These are phyloP conservation scores for Balanococcus diminutus DNA, from an alignment of 2,888 invertebrate species.

Conservation along the genomic window DNA sequence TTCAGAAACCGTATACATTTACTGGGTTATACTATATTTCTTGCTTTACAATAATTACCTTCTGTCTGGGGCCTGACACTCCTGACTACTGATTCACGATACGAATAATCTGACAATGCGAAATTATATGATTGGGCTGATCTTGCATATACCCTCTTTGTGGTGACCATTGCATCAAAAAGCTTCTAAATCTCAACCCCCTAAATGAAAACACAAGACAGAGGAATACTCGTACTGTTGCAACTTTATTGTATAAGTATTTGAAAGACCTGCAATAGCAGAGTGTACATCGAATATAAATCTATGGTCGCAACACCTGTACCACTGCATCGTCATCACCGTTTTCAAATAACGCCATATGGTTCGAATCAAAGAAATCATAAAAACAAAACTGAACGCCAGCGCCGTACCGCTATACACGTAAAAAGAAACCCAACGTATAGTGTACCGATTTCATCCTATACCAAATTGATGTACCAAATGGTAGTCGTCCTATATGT, in stretches of 20 bases:
- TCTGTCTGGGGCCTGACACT: background rate
- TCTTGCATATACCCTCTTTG: background rate
- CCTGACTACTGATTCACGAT: no score
- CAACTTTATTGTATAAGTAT: no score
- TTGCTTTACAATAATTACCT: background rate
- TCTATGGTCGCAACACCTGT: background rate
- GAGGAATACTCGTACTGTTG: no score
- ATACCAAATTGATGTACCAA: slow-evolving; percentile 2
- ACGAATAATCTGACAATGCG: background rate
- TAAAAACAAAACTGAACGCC: background rate
- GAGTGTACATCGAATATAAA: background rate
- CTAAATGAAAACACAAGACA: background rate
- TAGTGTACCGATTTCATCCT: background rate
- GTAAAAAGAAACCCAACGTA: background rate
- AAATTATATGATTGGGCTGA: background rate
- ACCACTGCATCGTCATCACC: background rate
- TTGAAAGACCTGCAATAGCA: no score
- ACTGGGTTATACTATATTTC: background rate
- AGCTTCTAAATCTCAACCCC: background rate
- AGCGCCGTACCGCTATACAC: background rate
- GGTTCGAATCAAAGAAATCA: background rate
- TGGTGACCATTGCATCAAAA: background rate
- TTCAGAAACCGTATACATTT: background rate
- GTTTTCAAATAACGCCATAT: background rate
- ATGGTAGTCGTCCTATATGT: slow-evolving; percentile 5